phyloP scores from a whole-genome alignment of 2,888 invertebrate species.

The Epinotia nisella region DNA sequence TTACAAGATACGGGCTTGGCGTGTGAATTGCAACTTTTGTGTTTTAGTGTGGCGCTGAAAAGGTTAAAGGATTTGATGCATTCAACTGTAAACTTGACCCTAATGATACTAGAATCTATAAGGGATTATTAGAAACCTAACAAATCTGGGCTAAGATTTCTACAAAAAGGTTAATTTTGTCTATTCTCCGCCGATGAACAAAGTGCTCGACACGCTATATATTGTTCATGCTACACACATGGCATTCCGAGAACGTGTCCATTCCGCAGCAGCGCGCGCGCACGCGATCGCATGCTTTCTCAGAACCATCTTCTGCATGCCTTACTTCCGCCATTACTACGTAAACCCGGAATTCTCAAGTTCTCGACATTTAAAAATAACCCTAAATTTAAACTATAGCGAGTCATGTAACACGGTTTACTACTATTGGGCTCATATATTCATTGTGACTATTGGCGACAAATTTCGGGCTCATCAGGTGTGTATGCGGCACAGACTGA shows the following conservation, averaged over 20 bases:
- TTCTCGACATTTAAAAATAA: neutral
- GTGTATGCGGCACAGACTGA: no score
- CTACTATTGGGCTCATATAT: neutral
- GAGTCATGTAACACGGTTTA: neutral
- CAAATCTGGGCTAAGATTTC: conserved; percentile 14
- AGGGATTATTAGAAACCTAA: neutral
- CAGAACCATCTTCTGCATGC: conserved; percentile 51
- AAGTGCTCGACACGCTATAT: conserved; percentile 30
- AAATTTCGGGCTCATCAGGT: neutral
- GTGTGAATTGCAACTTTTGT: no score
- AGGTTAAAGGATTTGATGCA: conserved; percentile 3
- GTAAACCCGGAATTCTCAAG: neutral
- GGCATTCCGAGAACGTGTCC: conserved; percentile 57
- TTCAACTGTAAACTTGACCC: conserved; percentile 13
- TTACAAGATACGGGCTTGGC: no score
- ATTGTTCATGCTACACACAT: conserved; percentile 38
- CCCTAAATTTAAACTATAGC: neutral
- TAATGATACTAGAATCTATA: neutral
- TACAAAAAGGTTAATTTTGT: conserved; percentile 29
- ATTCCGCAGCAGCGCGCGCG: conserved; percentile 47
- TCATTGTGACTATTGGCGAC: neutral
- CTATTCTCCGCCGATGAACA: conserved; percentile 28
- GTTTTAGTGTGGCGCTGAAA: no score
- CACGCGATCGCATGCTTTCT: conserved; percentile 64
- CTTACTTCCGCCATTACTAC: conserved; percentile 23